These are phyloP conservation scores for Petroica traversi DNA, from an alignment of 2,113 vertebrate genomes.

Conservation along the genomic window DNA sequence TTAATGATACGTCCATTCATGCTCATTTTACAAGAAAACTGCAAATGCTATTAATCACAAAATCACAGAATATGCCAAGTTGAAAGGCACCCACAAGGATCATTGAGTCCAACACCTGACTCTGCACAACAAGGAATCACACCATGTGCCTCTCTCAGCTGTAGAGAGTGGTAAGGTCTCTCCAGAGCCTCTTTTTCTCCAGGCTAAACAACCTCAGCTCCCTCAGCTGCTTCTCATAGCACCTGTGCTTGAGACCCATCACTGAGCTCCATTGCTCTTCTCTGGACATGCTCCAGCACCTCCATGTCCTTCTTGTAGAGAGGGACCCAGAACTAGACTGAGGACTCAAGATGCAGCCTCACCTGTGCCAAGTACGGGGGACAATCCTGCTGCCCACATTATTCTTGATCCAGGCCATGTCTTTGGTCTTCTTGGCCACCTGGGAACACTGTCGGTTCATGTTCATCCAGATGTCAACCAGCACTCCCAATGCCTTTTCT, in stretches of 20 bases:
- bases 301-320: not conserved
- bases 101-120: not conserved
- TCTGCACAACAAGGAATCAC: not conserved
- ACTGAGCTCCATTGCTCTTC: not conserved
- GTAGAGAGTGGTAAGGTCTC: not conserved
- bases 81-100: not conserved
- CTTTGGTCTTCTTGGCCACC: not conserved
- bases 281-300: not conserved
- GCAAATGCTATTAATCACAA: not conserved
- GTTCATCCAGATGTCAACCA: not conserved
- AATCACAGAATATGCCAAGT: not conserved
- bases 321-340: not conserved
- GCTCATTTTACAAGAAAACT: not conserved
- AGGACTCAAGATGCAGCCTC: too few species aligned
- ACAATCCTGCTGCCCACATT: not conserved
- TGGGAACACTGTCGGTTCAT: too few species aligned
- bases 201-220: not conserved
- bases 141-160: not conserved
- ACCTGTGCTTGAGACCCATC: not conserved
- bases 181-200: not conserved
- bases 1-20: not conserved
- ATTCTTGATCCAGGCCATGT: not conserved
- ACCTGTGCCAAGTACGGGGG: rapidly evolving
- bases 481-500: not conserved
- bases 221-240: rapidly evolving